A percentile compares a stretch with the other conserved stretches of the same genome.
Conservation (phyloP, 2,888 invertebrate genomes). For the Oxyteleia sp. region DNA sequence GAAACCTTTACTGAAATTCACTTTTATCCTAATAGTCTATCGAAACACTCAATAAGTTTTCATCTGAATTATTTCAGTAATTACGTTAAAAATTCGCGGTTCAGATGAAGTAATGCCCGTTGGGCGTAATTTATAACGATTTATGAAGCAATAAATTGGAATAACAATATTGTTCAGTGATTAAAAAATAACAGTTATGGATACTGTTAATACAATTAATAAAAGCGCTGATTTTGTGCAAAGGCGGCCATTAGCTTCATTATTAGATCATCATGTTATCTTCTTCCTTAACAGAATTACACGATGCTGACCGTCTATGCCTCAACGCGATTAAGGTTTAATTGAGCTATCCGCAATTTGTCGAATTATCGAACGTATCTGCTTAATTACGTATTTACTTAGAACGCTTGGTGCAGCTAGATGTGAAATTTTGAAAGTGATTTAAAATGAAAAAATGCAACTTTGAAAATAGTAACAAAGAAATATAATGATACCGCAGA, state of each 20-base stretch:
- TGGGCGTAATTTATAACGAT: conserved; percentile 26
- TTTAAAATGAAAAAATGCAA: too few species aligned
- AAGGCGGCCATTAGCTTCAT: conserved; percentile 28
- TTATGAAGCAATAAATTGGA: conserved; percentile 51
- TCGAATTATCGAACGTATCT: conserved; percentile 11
- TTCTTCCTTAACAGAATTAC: conserved; percentile 12
- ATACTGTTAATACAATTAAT: conserved; percentile 51
- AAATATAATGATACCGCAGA: too few species aligned
- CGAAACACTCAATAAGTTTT: not conserved
- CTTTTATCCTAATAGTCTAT: conserved; percentile 1
- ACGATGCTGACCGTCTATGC: conserved; percentile 13
- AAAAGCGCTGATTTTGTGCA: conserved; percentile 20
- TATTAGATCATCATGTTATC: conserved; percentile 27
- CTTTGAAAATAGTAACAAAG: too few species aligned
- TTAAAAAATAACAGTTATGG: conserved; percentile 54
- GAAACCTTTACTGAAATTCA: too few species aligned
- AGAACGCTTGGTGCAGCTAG: not conserved
- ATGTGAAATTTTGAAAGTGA: too few species aligned
- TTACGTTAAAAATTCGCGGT: conserved; percentile 17
- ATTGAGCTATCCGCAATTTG: conserved; percentile 25
- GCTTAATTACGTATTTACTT: conserved; percentile 11
- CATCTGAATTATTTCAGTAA: conserved; percentile 1
- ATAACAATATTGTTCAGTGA: conserved; percentile 26
- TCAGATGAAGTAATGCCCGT: conserved; percentile 4
- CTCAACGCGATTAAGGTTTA: conserved; percentile 9